Base-by-base conservation (phyloP, 2,797 vertebrate species). In the Aldrovandia affinis region DNA sequence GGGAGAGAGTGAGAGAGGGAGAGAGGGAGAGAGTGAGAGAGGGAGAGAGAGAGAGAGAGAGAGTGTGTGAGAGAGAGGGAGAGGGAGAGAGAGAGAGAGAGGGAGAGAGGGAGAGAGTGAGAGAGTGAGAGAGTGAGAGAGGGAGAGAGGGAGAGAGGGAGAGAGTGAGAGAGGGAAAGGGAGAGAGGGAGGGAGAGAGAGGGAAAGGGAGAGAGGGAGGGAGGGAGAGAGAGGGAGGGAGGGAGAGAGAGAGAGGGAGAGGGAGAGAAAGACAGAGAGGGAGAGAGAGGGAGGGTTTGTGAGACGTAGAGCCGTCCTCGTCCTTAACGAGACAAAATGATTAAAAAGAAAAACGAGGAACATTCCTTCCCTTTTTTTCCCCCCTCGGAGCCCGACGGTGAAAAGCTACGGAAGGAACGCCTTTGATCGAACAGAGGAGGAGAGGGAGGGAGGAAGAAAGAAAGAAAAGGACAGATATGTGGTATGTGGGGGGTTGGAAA, bases 401-500 rank as follows among this genome's bases (percentile, higher is more conserved):
- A 70, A 89, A 82, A 86, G 73, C 36, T 44, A 36, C 68, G 36
- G 68, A 52, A 54, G 73, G 10, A 82, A 78, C 81, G 90, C 90
- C 89, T 92, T 89, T 92, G 92, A 94, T 94, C 92, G 90, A 85
- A 90, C 87, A 75, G 36, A 44, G 83, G 20, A 87, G 88, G 88
- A 83, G 86, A 87, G 87, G 68, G 82, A 79, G 87, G 61, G 86
- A 86, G 87, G 86, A 89, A 50, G 44, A 52, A 28, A 52, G 28
- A 52, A 36, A 50, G 75, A 50, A 28, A 50, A 28, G 30, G 36
- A 47, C 9, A 25, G 80, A 50, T 1, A 52, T 22, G 18, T 54
- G 30, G 18, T 18, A 6, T 2, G 30, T 6, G 22, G 50, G 81
- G 4, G 22, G 42, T 18, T 50, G 36, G 47, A 50, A 12, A 12